Conservation (phyloP, 2,113 vertebrate genomes). For the Rhinopomastus cyanomelas region DNA sequence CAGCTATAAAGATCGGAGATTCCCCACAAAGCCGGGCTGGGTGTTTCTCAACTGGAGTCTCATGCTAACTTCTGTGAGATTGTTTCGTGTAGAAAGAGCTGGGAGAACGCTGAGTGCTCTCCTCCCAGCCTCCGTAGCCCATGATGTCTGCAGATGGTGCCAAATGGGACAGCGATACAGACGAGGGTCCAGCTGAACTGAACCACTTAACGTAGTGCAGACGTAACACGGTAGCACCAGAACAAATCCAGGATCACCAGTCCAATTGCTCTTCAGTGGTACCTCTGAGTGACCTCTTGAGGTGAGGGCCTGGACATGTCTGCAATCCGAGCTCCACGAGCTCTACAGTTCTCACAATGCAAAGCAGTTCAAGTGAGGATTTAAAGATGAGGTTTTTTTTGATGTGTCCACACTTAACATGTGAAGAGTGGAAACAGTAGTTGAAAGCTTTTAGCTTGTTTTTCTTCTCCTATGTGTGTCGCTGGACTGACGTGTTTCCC, state of each 20-base stretch:
- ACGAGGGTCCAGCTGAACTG: background rate
- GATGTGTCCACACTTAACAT: background rate
- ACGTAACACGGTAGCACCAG: background rate
- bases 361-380: background rate
- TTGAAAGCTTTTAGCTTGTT: background rate
- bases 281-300: background rate
- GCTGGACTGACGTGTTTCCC: background rate
- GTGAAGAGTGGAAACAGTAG: background rate
- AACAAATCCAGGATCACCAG: conserved; percentile 18
- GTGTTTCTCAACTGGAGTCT: conserved; percentile 45
- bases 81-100: conserved; percentile 51
- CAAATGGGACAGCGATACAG: background rate
- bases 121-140: background rate
- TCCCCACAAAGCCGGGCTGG: conserved; percentile 61
- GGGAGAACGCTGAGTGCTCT: conserved; percentile 44
- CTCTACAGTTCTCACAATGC: background rate
- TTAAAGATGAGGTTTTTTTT: background rate
- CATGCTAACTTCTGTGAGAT: conserved; percentile 46
- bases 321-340: background rate
- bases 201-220: conserved; percentile 3
- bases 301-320: background rate
- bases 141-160: background rate
- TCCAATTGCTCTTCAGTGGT: background rate
- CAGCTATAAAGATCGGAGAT: conserved; percentile 45
- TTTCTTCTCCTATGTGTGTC: background rate